Percentiles rank a stretch among this genome's conserved stretches.
Conservation (phyloP, 2,888 invertebrate genomes). For the Lasius platythorax region DNA sequence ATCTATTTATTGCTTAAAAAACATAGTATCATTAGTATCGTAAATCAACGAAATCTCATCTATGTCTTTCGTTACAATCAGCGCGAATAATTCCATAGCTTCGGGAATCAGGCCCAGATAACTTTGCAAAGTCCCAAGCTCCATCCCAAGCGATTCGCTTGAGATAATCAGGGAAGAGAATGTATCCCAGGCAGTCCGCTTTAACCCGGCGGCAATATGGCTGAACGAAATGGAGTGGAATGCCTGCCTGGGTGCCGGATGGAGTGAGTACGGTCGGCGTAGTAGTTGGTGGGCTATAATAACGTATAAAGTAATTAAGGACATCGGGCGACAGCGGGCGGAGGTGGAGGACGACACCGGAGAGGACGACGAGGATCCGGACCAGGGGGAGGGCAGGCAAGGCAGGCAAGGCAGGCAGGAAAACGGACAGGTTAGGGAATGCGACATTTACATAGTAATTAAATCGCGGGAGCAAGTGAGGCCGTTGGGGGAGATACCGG, state of each 20-base stretch:
- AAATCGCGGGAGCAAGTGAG: slow-evolving; percentile 85
- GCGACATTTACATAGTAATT: slow-evolving; percentile 86
- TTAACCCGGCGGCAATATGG: slow-evolving; percentile 74
- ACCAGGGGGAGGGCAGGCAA: slow-evolving; percentile 62
- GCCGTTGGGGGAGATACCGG: slow-evolving; percentile 84
- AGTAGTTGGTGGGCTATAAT: slow-evolving; percentile 84
- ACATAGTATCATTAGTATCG: neutral
- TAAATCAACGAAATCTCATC: neutral
- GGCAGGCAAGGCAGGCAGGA: slow-evolving; percentile 69
- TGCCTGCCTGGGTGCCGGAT: slow-evolving; percentile 62
- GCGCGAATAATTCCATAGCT: neutral
- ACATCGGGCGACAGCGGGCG: slow-evolving; percentile 84
- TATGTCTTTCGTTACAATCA: neutral
- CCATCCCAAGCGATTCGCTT: slow-evolving; percentile 1
- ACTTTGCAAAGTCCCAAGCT: neutral
- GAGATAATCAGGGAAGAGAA: slow-evolving; percentile 45
- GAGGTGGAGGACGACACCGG: slow-evolving; percentile 55
- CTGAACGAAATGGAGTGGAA: slow-evolving; percentile 73
- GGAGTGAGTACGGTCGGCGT: slow-evolving; percentile 79
- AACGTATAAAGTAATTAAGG: slow-evolving; percentile 86
- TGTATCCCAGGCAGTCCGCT: slow-evolving; percentile 43
- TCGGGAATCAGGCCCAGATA: neutral
- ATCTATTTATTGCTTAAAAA: neutral
- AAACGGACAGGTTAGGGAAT: slow-evolving; percentile 84
- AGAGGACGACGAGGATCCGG: slow-evolving; percentile 49